These are phyloP conservation scores for Halocynthia aurantium DNA, from an alignment of 23 tunicate species.

Conservation along the genomic window DNA sequence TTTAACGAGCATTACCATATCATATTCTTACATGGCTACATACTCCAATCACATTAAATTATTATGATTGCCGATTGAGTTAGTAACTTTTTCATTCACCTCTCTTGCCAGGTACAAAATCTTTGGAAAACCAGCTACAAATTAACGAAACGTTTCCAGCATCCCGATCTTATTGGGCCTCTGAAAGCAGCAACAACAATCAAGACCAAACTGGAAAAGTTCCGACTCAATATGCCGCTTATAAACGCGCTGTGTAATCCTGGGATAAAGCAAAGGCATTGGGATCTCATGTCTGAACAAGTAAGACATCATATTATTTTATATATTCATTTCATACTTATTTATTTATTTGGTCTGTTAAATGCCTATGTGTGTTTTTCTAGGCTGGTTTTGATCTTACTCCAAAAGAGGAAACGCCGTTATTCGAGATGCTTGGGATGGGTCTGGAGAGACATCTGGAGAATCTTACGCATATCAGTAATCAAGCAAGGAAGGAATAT, in stretches of 20 bases:
- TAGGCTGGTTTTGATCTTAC: conserved; percentile 65
- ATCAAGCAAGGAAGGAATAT: conserved; percentile 85
- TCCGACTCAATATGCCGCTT: conserved; percentile 82
- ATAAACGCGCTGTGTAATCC: conserved; percentile 83
- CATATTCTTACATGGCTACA: too few relatives aligned
- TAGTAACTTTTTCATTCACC: neutral
- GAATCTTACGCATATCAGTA: conserved; percentile 72
- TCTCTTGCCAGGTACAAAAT: conserved; percentile 41
- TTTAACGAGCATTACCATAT: too few relatives aligned
- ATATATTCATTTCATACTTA: neutral
- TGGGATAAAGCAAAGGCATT: conserved; percentile 71
- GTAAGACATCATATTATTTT: conserved; percentile 13
- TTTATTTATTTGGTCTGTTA: neutral
- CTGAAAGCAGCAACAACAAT: conserved; percentile 73
- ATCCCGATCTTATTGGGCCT: conserved; percentile 73
- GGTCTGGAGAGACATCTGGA: conserved; percentile 77
- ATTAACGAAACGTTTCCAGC: conserved; percentile 73
- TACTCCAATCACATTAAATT: too few relatives aligned
- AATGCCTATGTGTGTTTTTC: neutral
- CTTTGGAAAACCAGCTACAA: conserved; percentile 94
- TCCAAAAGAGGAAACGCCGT: conserved; percentile 45
- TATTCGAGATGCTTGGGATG: conserved; percentile 55
- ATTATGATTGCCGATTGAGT: neutral
- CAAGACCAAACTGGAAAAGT: conserved; percentile 82
- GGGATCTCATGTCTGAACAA: conserved; percentile 87